Evolutionary conservation across 2,888 invertebrate species (phyloP), one percentile per base, ranked within the genome.

Genomic region (Hydrotaea diabolus): DNA sequence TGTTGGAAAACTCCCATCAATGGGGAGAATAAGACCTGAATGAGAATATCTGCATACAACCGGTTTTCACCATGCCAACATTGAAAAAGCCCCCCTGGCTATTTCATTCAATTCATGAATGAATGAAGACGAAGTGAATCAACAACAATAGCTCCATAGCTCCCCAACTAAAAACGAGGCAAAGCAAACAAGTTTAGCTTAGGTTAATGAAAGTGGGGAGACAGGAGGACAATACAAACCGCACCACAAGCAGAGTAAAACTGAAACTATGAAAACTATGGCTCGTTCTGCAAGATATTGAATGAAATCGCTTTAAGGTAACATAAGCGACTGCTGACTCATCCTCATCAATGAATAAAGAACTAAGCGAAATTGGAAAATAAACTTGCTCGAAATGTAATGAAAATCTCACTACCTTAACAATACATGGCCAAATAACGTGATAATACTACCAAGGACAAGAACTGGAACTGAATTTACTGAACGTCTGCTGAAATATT

Each of bases 101-200:
- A 15, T 46, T n/a, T n/a, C n/a, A 66, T 36, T 26, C 26, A 11
- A 66, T 66, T 39, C 49, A 53, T 69, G 66, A 78, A 82, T 83
- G 83, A 83, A 83, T 81, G 72, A 66, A 17, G 17, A 46, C 53
- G 55, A 17, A 66, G 59, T 78, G 84, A 81, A 84, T 84, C 57
- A 57, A 43, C 78, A 76, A 55, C 85, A 85, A 49, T 49, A n/a
- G 49, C 49, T 2, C 3, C 49, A 49, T 49, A 7, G n/a, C 8
- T 49, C 49, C 49, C 3, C 43, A 43, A 43, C 31, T n/a, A 31
- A 15, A n/a, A 49, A 13, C n/a, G 49, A 13, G 13, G 49, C 1
- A n/a, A n/a, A n/a, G n/a, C 3, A n/a, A 49, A 49, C 49, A 49
- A 49, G 49, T 49, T 49, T 49, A n/a, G 49, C 49, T 49, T n/a